Evolutionary conservation across 2,888 invertebrate species (phyloP).

Genomic region (Plusia festucae): DNA sequence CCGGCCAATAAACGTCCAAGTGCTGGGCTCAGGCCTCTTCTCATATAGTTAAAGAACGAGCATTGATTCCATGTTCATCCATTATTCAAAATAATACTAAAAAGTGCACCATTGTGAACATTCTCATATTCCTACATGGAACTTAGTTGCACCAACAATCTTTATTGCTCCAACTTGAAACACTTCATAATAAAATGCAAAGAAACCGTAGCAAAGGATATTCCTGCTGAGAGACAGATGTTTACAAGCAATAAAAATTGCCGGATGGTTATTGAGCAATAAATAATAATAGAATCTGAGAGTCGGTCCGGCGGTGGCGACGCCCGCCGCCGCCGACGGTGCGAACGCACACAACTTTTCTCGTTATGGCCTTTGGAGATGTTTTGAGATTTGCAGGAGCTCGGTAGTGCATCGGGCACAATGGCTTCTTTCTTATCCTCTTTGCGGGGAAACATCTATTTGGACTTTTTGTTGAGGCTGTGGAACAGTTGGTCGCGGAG

Average conservation of each 20-base stretch:
- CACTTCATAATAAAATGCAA: conserved; percentile 53
- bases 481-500: conserved; percentile 75
- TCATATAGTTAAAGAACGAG: no score
- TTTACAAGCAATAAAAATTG: conserved; percentile 68
- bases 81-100: no score
- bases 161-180: conserved; percentile 41
- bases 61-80: no score
- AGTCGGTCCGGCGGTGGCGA: conserved; percentile 53
- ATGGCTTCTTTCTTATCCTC: conserved; percentile 76
- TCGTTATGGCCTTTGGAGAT: conserved; percentile 81
- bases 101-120: background rate
- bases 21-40: no score
- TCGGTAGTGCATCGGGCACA: conserved; percentile 79
- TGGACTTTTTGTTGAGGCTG: conserved; percentile 77
- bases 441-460: conserved; percentile 78
- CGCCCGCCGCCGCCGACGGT: conserved; percentile 23
- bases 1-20: no score
- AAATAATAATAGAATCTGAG: conserved; percentile 73
- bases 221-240: conserved; percentile 59
- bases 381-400: conserved; percentile 81
- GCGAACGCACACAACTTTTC: conserved; percentile 77
- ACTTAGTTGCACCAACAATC: conserved; percentile 35
- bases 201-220: conserved; percentile 44
- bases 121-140: conserved; percentile 12
- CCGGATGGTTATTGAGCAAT: conserved; percentile 67